Evolutionary conservation across 2,797 vertebrate genomes (phyloP).

Genomic region (Micrastur ruficollis): DNA sequence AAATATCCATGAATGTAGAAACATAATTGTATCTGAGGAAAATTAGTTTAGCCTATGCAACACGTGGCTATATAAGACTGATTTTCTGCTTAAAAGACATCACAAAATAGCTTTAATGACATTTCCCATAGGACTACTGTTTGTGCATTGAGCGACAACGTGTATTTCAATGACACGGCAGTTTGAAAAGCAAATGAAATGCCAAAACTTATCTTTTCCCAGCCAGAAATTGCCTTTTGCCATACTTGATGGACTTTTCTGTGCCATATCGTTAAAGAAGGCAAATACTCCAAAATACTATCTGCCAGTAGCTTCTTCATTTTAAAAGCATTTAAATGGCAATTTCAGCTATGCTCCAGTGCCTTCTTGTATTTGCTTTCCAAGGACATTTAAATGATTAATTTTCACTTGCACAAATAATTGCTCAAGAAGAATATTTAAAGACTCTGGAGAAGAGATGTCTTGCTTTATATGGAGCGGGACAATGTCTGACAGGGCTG

Average conservation of each 20-base stretch:
- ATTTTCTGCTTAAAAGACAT: neutral
- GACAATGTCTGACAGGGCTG: neutral
- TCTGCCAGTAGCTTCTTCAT: neutral
- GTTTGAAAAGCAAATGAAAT: neutral
- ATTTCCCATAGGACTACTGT: neutral
- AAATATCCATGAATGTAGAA: neutral
- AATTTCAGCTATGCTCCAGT: neutral
- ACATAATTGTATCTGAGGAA: neutral
- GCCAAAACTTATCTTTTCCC: neutral
- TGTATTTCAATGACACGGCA: neutral
- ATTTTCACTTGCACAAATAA: constrained; percentile 26
- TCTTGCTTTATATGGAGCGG: constrained; percentile 46
- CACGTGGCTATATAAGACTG: neutral
- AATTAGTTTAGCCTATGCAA: neutral
- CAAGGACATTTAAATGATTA: neutral
- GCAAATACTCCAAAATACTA: neutral
- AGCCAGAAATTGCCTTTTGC: neutral
- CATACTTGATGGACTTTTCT: neutral
- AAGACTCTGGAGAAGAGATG: neutral
- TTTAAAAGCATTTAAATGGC: constrained; percentile 12
- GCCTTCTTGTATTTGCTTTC: neutral
- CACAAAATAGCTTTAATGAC: neutral
- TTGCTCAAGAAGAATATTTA: neutral
- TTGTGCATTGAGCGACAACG: neutral
- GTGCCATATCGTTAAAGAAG: neutral